Conservation (phyloP, 2,797 vertebrate species). For the Triplophysa bombifrons region DNA sequence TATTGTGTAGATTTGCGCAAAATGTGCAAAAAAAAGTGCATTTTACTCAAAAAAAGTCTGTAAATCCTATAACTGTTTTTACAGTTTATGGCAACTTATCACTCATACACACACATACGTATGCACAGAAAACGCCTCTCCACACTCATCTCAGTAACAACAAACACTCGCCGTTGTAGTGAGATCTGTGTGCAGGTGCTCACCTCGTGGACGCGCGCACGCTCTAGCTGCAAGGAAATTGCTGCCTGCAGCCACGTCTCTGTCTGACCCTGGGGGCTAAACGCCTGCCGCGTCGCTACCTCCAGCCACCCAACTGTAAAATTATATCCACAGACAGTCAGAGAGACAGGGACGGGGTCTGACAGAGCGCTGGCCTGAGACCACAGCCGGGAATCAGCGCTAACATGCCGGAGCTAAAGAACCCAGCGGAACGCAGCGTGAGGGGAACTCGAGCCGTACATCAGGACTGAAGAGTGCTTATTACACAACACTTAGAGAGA, state of each 20-base stretch:
- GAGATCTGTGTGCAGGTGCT: conserved; percentile 33
- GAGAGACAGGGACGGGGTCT: conserved; percentile 42
- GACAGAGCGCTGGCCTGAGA: conserved; percentile 43
- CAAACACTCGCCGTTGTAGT: background rate
- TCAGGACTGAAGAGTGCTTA: conserved; percentile 41
- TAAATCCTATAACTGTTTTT: no score
- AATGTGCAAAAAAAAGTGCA: no score
- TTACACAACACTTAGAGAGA: conserved; percentile 37
- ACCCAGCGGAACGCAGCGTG: conserved; percentile 6
- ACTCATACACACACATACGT: background rate
- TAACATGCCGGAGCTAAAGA: conserved; percentile 51
- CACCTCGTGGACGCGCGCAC: conserved; percentile 27
- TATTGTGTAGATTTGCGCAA: no score
- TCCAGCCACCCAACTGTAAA: conserved; percentile 65
- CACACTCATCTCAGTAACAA: conserved; percentile 5
- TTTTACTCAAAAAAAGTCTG: no score
- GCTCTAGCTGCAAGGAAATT: conserved; percentile 54
- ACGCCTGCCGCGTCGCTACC: conserved; percentile 55
- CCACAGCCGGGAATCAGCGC: conserved; percentile 34
- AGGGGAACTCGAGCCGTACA: conserved; percentile 24
- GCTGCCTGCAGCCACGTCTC: conserved; percentile 56
- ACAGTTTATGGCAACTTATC: background rate
- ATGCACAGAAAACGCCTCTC: conserved; percentile 22
- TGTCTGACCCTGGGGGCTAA: conserved; percentile 59
- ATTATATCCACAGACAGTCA: conserved; percentile 59